Evolutionary conservation across 2,888 invertebrate species (phyloP), one percentile per base, ranked within the genome.

Genomic region (Emmelina monodactyla): DNA sequence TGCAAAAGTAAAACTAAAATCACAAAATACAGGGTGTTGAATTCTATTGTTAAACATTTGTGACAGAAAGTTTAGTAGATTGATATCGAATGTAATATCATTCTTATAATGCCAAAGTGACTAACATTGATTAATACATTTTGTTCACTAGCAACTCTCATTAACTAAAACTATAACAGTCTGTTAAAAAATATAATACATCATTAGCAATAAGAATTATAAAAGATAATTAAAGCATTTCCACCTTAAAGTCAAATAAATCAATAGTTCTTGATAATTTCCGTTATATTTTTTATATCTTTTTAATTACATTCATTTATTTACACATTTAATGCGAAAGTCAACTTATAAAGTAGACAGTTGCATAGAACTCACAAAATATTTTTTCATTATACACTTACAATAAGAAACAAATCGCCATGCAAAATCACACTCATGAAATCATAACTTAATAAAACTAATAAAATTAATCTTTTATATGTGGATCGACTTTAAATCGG

Each of bases 181-280:
- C 79, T 76, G 72, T 79, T 71, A 67, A 71, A 70, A 79, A 76
- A 73, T 72, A 76, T 75, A 73, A 70, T 78, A 79, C 72, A 71
- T 64, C 66, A 66, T 70, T 69, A 67, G 60, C 65, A 70, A 71
- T 67, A 65, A 68, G 62, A 62, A 69, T 64, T 58, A 64, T 73
- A 69, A 69, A 71, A 70, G 72, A 76, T 78, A 79, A 78, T 79
- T 79, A 79, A 79, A 79, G 79, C 79, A 75, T 79, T 72, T 72
- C 65, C 73, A 76, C 76, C 79, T 76, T 75, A 75, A 73, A 72
- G 73, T 73, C 66, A 70, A 71, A 66, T 55, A 68, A 67, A 64
- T 69, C 57, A 68, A 58, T 62, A 69, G 60, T 68, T 51, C 59
- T 67, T 73, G 65, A 63, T 63, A 63, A 60, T 67, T 63, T 61